Evolutionary conservation across 2,797 vertebrate species (phyloP).

Genomic region (Tolypeutes matacus): DNA sequence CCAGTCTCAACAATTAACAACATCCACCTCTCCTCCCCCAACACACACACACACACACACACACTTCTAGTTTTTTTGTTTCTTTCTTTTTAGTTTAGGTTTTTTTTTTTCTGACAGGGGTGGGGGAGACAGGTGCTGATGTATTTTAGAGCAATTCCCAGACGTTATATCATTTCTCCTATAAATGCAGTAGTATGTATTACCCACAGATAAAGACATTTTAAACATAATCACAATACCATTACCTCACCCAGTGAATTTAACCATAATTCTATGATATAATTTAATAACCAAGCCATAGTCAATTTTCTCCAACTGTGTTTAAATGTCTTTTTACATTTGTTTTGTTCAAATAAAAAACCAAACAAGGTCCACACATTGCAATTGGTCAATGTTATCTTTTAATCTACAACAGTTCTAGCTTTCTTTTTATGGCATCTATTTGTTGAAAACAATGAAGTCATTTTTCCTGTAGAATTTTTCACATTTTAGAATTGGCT

Average conservation of each 20-base stretch:
- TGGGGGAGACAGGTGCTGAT: background rate
- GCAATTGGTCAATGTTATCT: background rate
- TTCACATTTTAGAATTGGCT: background rate
- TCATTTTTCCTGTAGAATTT: background rate
- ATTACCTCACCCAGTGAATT: slow-evolving; percentile 20
- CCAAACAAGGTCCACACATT: background rate
- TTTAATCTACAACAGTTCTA: background rate
- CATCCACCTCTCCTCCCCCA: background rate
- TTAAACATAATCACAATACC: background rate
- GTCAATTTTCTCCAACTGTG: background rate
- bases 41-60: no score
- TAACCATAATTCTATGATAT: slow-evolving; percentile 27
- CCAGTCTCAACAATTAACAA: background rate
- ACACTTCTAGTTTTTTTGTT: background rate
- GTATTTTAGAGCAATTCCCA: background rate
- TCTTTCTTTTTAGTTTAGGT: background rate
- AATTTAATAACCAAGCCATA: background rate
- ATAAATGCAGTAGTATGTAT: background rate
- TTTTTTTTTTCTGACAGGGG: background rate
- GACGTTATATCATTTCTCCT: slow-evolving; percentile 26
- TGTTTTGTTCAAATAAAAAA: background rate
- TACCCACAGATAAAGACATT: background rate
- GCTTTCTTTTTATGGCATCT: background rate
- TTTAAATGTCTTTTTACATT: background rate
- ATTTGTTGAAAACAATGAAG: background rate